Base-by-base conservation (phyloP, 1,140 invertebrate species). In the Archivesica marissinica region DNA sequence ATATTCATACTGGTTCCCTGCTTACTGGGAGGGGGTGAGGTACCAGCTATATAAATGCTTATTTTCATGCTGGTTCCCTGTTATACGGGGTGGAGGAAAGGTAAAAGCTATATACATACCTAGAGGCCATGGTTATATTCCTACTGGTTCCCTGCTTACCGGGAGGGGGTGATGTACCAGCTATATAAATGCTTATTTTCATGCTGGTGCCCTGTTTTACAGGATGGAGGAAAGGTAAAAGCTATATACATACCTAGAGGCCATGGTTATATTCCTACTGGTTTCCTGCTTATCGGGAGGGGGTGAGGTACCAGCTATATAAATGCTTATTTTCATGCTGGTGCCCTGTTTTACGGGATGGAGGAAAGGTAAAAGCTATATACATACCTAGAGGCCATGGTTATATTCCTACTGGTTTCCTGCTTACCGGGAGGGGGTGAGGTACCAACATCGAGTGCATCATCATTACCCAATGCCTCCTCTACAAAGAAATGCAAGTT, bases 271-370 rank as follows among this genome's bases (percentile, higher is more conserved):
- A 72, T 77, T 50, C 25, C 41, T 72, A 28, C 28, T 54, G 59
- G 15, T 70, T 25, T 30, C 54, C 80, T 66, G n/a, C 74, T 50
- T 66, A 33, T 39, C 52, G 44, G 89, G 85, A 0, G 87, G 89
- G n/a, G 90, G 90, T 9, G 89, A 90, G 6, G 89, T 90, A 0
- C 85, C 89, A 13, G 85, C 86, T n/a, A n/a, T n/a, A n/a, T n/a
- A n/a, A n/a, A n/a, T n/a, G n/a, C n/a, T n/a, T n/a, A n/a, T n/a
- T n/a, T n/a, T n/a, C n/a, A n/a, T n/a, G n/a, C n/a, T n/a, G n/a
- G n/a, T n/a, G n/a, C n/a, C n/a, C n/a, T n/a, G n/a, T n/a, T n/a
- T n/a, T n/a, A n/a, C n/a, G n/a, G n/a, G n/a, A n/a, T n/a, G n/a
- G n/a, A n/a, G n/a, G n/a, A n/a, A n/a, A n/a, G n/a, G n/a, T n/a